Evolutionary conservation across 2,888 invertebrate genomes (phyloP).

Genomic region (Mactromeris polynyma): DNA sequence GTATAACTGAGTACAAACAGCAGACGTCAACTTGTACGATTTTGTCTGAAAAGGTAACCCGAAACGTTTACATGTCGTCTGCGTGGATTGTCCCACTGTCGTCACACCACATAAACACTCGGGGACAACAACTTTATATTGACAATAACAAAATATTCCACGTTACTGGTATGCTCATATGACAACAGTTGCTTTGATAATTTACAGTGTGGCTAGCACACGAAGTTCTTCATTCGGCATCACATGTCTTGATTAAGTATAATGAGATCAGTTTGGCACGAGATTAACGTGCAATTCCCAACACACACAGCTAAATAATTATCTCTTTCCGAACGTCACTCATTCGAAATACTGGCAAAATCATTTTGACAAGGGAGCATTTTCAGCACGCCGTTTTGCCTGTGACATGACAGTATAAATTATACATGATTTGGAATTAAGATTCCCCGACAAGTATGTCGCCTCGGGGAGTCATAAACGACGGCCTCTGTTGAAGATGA

Average conservation of each 20-base stretch:
- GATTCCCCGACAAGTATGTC: conserved; percentile 45
- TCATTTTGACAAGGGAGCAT: conserved; percentile 68
- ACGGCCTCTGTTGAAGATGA: conserved; percentile 37
- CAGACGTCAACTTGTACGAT: too few species aligned
- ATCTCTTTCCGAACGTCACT: conserved; percentile 63
- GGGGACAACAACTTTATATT: background rate
- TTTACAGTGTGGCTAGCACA: background rate
- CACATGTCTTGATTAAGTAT: conserved; percentile 12
- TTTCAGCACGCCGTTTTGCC: conserved; percentile 66
- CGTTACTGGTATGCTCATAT: background rate
- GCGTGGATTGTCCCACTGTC: background rate
- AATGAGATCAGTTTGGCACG: conserved; percentile 61
- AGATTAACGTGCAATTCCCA: conserved; percentile 70
- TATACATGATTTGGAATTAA: conserved; percentile 62
- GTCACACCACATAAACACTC: background rate
- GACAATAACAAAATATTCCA: background rate
- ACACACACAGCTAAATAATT: conserved; percentile 66
- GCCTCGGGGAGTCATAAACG: conserved; percentile 46
- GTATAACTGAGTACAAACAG: too few species aligned
- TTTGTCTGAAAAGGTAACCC: too few species aligned
- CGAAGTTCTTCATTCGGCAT: background rate
- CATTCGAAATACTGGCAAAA: conserved; percentile 59
- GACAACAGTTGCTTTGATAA: conserved; percentile 11
- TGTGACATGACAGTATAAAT: conserved; percentile 71
- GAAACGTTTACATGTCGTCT: too few species aligned